Evolutionary conservation across 2,113 vertebrate species (phyloP).

Genomic region (Gnathonemus longibarbis): DNA sequence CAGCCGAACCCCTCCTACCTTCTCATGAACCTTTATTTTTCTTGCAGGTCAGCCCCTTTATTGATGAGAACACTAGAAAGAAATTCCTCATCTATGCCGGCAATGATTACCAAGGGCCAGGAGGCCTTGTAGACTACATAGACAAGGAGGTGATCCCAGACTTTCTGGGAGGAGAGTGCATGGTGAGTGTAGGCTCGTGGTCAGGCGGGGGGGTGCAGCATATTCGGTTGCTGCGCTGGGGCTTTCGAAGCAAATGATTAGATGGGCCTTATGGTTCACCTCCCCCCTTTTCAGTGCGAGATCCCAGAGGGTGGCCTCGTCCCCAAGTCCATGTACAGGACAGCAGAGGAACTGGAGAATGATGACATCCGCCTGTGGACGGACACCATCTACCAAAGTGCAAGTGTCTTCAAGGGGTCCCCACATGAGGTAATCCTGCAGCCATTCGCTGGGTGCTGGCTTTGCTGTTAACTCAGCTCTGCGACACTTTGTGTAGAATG

Average conservation of each 20-base stretch:
- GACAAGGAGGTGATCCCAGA: slow-evolving; percentile 85
- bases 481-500: background rate
- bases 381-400: slow-evolving; percentile 92
- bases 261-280: background rate
- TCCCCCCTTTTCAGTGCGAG: slow-evolving; percentile 67
- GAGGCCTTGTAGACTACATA: slow-evolving; percentile 86
- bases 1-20: background rate
- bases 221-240: background rate
- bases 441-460: background rate
- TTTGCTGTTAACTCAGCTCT: background rate
- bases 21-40: background rate
- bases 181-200: slow-evolving; percentile 57
- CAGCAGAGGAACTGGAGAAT: slow-evolving; percentile 82
- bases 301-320: slow-evolving; percentile 87
- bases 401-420: slow-evolving; percentile 86
- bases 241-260: background rate
- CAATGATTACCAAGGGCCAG: slow-evolving; percentile 88
- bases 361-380: slow-evolving; percentile 84
- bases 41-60: slow-evolving; percentile 85
- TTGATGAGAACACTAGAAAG: slow-evolving; percentile 92
- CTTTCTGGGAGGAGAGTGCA: slow-evolving; percentile 84
- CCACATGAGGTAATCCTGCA: slow-evolving; percentile 76
- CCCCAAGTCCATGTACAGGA: slow-evolving; percentile 87
- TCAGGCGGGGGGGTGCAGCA: background rate
- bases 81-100: slow-evolving; percentile 96